Evolutionary conservation across 2,888 invertebrate genomes (phyloP), one percentile per base, ranked within the genome.

Genomic region (Hirtodrosophila cameraria): DNA sequence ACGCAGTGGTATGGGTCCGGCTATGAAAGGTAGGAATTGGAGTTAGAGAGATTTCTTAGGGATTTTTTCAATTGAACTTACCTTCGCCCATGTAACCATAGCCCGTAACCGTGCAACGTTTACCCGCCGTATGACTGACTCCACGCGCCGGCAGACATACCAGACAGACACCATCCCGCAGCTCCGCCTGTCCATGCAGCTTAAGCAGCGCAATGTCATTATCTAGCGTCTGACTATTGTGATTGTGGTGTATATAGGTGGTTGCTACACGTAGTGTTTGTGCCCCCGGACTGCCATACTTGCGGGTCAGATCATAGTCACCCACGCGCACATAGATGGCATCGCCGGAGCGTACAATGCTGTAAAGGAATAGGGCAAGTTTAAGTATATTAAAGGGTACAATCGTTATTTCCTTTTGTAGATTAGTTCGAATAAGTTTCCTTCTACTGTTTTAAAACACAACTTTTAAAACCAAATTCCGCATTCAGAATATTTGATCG

Each of bases 51-150:
- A 27, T 20, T 8, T 1, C 1, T 9, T 1, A 8, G 1, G 12
- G 8, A 11, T 11, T 16, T 30, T 1, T 2, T n/a, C 0, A 4
- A 12, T 1, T 11, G 2, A 6, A 46, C 50, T 54, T 65, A 97
- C 97, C 95, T 93, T 97, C 97, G 43, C 97, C 97, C 97, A 97
- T 97, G 88, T 97, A 97, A 5, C 97, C 97, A 87, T 97, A 97
- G 2, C 97, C 97, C 6, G 97, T 97, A 76, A 97, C 97, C 0
- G 97, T 97, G 88, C 97, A 97, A 27, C 97, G 92, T 90, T 97
- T 97, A 50, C 97, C 97, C 4, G 97, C 96, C 1, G 96, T 95
- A 88, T 97, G 97, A 85, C 94, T 96, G 18, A 96, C 96, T 1
- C 97, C 97, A 54, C 97, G 92, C 1, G 97, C 97, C 0, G 97